Evolutionary conservation across 2,888 invertebrate species (phyloP), one percentile per base, ranked within the genome.

Genomic region (Holacanthella duospinosa): DNA sequence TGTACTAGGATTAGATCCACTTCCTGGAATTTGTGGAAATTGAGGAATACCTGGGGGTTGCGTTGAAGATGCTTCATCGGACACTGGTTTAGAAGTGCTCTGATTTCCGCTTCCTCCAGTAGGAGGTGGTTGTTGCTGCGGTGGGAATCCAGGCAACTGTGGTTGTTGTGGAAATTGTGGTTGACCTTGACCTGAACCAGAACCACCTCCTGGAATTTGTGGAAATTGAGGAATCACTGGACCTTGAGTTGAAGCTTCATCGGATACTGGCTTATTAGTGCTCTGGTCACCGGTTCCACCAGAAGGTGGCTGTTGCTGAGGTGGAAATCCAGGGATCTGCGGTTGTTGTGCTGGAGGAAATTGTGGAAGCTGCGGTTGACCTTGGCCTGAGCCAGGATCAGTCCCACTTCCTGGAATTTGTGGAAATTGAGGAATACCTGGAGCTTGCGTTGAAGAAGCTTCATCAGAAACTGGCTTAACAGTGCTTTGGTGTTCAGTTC

Each of bases 1-100:
- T n/a, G n/a, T n/a, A n/a, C n/a, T 6, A 55, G 61, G 6, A 12
- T 43, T 16, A 43, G 16, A 12, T 16, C 43, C 9, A 16, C 9
- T 43, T 27, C 19, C 59, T 43, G 59, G 59, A 27, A 29, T 1
- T 25, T 43, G 43, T 48, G 59, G 59, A 27, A 59, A 44, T 48
- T 59, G 59, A 16, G 59, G 44, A 12, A 3, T 3, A 6, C 55
- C 55, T 27, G 26, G 55, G 24, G n/a, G 9, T n/a, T 55, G 55
- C n/a, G 26, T 26, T 27, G 55, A 27, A 26, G 26, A 21, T 6
- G 26, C 55, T 26, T 3, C 25, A 25, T 24, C 24, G 6, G 6
- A 2, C 4, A 19, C 26, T n/a, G 4, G 53, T n/a, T n/a, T n/a
- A n/a, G n/a, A n/a, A n/a, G n/a, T n/a, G n/a, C n/a, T n/a, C n/a